These are phyloP conservation scores for Epizoanthus stellaris DNA, from an alignment of 92 coral and sea anemone genomes.

Conservation along the genomic window DNA sequence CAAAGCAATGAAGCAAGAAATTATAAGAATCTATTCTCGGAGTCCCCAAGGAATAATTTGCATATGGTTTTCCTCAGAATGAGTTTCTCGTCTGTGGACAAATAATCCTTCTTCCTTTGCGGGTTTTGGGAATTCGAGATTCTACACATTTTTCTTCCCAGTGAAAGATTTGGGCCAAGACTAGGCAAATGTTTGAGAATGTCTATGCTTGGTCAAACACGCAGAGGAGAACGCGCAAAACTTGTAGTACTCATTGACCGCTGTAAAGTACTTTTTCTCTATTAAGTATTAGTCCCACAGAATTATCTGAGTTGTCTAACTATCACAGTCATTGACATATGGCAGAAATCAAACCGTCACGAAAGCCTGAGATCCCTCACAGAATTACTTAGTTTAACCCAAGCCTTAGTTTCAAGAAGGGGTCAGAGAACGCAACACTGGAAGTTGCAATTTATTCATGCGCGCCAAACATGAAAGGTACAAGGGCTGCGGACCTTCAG, in stretches of 20 bases:
- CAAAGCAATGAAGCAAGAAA: background rate
- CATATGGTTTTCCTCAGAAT: conserved; percentile 85
- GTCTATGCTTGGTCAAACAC: conserved; percentile 7
- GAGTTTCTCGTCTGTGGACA: background rate
- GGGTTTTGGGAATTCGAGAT: conserved; percentile 16
- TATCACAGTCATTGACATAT: conserved; percentile 13
- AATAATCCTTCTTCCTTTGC: conserved; percentile 9
- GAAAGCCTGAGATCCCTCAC: background rate
- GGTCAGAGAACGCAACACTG: background rate
- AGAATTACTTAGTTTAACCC: background rate
- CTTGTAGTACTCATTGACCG: conserved; percentile 5
- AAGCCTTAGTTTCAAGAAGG: background rate
- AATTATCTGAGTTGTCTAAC: conserved; percentile 14
- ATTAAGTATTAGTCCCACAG: background rate
- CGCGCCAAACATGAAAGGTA: conserved; percentile 31
- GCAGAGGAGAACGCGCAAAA: conserved; percentile 6
- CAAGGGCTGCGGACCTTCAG: background rate
- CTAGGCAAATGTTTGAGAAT: background rate
- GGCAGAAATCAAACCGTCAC: background rate
- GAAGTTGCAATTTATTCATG: conserved; percentile 28
- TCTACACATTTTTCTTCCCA: background rate
- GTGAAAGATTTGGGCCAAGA: background rate
- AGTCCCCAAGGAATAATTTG: conserved; percentile 47
- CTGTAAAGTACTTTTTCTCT: conserved; percentile 16
- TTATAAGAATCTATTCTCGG: background rate